phyloP scores from a whole-genome alignment of 2,113 vertebrate species.

The Arenaria interpres region DNA sequence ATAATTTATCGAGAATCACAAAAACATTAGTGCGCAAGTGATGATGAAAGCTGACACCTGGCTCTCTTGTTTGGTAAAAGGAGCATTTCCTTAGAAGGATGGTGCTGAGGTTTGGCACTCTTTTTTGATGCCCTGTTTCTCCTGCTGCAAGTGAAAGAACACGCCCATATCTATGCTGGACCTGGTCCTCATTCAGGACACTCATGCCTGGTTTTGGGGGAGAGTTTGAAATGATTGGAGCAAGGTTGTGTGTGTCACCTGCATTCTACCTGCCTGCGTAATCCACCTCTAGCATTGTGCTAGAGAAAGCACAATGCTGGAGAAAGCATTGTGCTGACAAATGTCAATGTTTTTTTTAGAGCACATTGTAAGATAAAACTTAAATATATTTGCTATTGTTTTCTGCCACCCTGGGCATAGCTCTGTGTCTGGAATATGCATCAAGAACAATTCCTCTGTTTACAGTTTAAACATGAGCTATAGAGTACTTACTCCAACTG shows the following conservation, averaged over 20 bases:
- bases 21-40: neutral
- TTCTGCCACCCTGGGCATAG: neutral
- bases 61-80: neutral
- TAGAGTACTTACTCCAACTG: neutral
- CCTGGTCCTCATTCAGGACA: neutral
- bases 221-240: neutral
- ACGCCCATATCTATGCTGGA: neutral
- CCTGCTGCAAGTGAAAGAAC: neutral
- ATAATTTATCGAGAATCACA: neutral
- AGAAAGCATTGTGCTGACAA: neutral
- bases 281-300: neutral
- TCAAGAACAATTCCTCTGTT: neutral
- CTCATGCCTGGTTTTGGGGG: neutral
- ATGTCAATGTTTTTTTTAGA: neutral
- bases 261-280: neutral
- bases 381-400: neutral
- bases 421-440: slow-evolving; percentile 21
- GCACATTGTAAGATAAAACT: neutral
- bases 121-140: neutral
- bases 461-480: slow-evolving; percentile 33
- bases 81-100: neutral
- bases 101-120: neutral
- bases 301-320: too few relatives aligned
- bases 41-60: neutral
- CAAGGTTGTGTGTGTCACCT: neutral